Base-by-base conservation (phyloP, 2,797 vertebrate genomes). In the Myioborus miniatus region DNA sequence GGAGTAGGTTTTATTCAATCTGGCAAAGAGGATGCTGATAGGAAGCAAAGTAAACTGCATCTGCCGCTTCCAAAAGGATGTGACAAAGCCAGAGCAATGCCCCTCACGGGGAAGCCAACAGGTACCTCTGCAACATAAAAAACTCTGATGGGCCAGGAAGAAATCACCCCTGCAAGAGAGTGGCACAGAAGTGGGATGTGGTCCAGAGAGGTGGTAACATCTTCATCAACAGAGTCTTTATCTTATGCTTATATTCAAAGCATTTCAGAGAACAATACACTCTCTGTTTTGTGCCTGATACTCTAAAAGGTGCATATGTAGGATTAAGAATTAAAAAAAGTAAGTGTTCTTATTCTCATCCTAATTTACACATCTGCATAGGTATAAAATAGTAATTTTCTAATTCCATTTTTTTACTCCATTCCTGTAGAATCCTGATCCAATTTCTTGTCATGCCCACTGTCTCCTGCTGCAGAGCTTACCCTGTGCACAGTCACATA, bases 161-260 rank as follows among this genome's bases (percentile, higher is more conserved):
- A 63, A 85, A 64, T 46, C 46, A 30, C 26, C 87, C 19, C 65
- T 47, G 24, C 16, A 18, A 32, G 32, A 37, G 23, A 53, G 24
- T 22, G 24, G 27, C 32, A 37, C 7, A 37, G 44, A 0, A 5
- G 0, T 32, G 12, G 10, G 5, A 19, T 43, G 19, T 14, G 32
- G 15, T 37, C 16, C n/a, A 47, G 32, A 65, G 39, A 68, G 6
- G 18, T 32, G 15, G 24, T 24, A 50, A 30, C 34, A 79, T 12
- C 55, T 74, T 20, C 29, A 44, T 43, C 22, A 43, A 29, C 8
- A 32, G 19, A 11, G 12, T 53, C 26, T 58, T 74, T 34, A 53
- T 16, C 8, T 36, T 50, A 18, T 58, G 44, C 36, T 75, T 39
- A n/a, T 47, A 59, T 58, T 63, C 44, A 47, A 32, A 55, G 5